Evolutionary conservation across 2,888 invertebrate genomes (phyloP).

Genomic region (Phanerotoma sp.): DNA sequence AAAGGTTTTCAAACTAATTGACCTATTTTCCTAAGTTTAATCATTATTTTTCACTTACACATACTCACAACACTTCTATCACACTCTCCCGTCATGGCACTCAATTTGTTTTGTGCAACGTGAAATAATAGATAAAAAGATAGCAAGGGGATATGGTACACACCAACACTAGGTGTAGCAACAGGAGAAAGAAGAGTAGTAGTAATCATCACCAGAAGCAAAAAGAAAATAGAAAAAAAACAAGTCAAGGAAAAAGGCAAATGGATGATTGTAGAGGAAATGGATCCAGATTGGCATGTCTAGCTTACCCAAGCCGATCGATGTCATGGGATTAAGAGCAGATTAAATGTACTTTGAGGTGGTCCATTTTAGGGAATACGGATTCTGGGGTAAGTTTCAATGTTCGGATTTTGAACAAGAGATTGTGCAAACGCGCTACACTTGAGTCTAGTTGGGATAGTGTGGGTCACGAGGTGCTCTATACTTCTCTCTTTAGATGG

Average conservation of each 20-base stretch:
- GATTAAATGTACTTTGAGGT: slow-evolving; percentile 16
- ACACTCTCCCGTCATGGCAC: no score
- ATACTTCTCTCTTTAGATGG: not conserved
- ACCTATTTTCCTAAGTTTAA: slow-evolving; percentile 12
- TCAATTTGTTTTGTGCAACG: no score
- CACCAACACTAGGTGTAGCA: no score
- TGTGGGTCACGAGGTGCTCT: slow-evolving; percentile 5
- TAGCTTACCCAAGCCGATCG: slow-evolving; percentile 21
- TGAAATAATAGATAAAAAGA: no score
- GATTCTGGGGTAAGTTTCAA: slow-evolving; percentile 5
- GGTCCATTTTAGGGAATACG: slow-evolving; percentile 11
- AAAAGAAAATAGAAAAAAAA: not conserved
- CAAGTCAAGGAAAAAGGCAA: slow-evolving; percentile 11
- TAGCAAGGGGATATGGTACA: no score
- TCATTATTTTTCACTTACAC: not conserved
- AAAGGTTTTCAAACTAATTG: slow-evolving; percentile 19
- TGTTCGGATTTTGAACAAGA: not conserved
- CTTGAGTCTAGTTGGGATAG: not conserved
- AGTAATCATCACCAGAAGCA: no score
- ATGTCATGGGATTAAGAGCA: slow-evolving; percentile 25
- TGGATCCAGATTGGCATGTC: slow-evolving; percentile 15
- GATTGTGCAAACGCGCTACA: slow-evolving; percentile 9
- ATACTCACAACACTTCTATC: not conserved
- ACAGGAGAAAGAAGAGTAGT: no score
- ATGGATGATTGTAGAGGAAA: slow-evolving; percentile 11